A percentile compares a stretch with the other conserved stretches of the same genome.
phyloP scores from a whole-genome alignment of 2,113 vertebrate genomes.

The Canis aureus region DNA sequence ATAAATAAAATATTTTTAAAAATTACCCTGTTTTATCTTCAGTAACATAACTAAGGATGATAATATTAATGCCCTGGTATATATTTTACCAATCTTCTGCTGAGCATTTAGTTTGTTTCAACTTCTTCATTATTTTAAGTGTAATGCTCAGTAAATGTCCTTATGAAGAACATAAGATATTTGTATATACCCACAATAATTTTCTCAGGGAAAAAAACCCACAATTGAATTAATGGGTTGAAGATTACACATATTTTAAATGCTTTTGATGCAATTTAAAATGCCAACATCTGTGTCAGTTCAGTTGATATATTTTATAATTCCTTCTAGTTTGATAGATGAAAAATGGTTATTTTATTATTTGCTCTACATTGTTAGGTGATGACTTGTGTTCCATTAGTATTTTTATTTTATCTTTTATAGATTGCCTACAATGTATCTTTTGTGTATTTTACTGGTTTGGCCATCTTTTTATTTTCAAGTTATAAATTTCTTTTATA shows the following conservation, averaged over 20 bases:
- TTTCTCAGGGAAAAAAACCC: background rate
- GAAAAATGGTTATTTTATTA: background rate
- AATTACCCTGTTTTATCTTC: background rate
- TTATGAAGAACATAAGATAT: background rate
- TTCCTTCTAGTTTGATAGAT: background rate
- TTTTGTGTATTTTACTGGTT: constrained; percentile 2
- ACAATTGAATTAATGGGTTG: background rate
- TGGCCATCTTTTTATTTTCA: background rate
- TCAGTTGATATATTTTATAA: background rate
- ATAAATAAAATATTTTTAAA: background rate
- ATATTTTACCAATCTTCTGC: background rate
- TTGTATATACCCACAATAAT: background rate
- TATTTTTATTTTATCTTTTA: constrained; percentile 40
- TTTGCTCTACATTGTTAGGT: constrained; percentile 8
- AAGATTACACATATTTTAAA: background rate
- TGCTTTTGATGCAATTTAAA: background rate
- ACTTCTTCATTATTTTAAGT: background rate
- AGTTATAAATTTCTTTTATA: background rate
- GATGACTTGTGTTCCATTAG: background rate
- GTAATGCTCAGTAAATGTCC: background rate
- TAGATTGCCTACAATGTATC: background rate
- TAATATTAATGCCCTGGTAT: background rate
- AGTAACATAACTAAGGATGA: background rate
- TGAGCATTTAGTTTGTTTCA: background rate
- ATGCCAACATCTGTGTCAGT: background rate